Conservation (phyloP, 2,888 invertebrate species). For the Axea sp. region DNA sequence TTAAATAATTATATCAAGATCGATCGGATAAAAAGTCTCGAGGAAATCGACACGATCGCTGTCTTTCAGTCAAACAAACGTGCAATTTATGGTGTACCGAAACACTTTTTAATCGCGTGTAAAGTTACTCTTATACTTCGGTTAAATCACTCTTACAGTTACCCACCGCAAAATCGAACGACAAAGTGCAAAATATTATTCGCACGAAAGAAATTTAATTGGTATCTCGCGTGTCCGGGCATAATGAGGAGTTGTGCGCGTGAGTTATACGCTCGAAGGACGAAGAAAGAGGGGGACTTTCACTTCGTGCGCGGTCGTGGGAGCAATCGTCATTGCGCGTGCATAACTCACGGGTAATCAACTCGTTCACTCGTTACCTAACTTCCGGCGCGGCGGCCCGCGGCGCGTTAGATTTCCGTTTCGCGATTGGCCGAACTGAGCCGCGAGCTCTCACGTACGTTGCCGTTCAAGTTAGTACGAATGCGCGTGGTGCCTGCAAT, state of each 20-base stretch:
- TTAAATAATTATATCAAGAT: no score
- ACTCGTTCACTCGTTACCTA: slow-evolving; percentile 68
- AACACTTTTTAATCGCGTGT: no score
- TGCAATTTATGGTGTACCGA: no score
- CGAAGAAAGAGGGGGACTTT: slow-evolving; percentile 68
- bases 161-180: slow-evolving; percentile 19
- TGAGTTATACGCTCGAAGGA: slow-evolving; percentile 41
- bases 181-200: slow-evolving; percentile 16
- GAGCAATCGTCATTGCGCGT: slow-evolving; percentile 69
- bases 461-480: slow-evolving; percentile 22
- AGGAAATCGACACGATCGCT: no score
- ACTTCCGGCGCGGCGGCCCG: slow-evolving; percentile 67
- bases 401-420: slow-evolving; percentile 56
- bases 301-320: slow-evolving; percentile 72
- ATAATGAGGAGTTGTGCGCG: slow-evolving; percentile 44
- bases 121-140: no score
- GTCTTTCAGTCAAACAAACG: no score
- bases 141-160: neutral
- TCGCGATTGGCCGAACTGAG: slow-evolving; percentile 55
- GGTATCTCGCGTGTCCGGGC: slow-evolving; percentile 38
- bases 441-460: slow-evolving; percentile 53
- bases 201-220: slow-evolving; percentile 46
- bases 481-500: slow-evolving; percentile 33
- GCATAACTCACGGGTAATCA: slow-evolving; percentile 67
- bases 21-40: no score